phyloP scores from a whole-genome alignment of 1,140 invertebrate genomes.

The Anoplolepis gracilipes region DNA sequence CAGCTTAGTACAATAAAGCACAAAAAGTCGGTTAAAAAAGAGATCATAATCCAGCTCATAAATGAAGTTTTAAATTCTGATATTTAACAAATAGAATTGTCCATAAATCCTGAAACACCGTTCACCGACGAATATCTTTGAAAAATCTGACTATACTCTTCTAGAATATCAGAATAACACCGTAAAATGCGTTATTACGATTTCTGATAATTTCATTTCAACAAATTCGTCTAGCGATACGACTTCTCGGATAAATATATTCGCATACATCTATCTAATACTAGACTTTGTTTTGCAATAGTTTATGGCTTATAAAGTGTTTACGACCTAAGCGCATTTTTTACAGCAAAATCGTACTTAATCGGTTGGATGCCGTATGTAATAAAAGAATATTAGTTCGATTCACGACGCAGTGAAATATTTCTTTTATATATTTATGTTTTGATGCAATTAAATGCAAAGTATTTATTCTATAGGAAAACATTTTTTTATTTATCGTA shows the following conservation, averaged over 20 bases:
- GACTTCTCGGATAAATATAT: background rate
- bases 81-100: slow-evolving; percentile 63
- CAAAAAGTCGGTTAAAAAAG: background rate
- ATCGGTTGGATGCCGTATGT: background rate
- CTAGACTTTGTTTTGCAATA: background rate
- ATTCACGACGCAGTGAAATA: background rate
- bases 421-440: background rate
- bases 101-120: slow-evolving; percentile 54
- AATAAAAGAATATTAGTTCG: slow-evolving; percentile 30
- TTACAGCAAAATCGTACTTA: slow-evolving; percentile 9
- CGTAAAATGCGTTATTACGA: slow-evolving; percentile 39
- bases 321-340: background rate
- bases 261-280: background rate
- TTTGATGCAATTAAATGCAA: no score
- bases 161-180: background rate
- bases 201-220: background rate
- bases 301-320: background rate
- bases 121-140: slow-evolving; percentile 34
- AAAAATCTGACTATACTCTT: slow-evolving; percentile 58
- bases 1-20: slow-evolving; percentile 35
- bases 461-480: background rate
- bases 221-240: slow-evolving; percentile 40
- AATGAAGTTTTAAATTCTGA: slow-evolving; percentile 45
- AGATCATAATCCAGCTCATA: slow-evolving; percentile 36
- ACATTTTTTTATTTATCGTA: background rate